Evolutionary conservation across 2,888 invertebrate genomes (phyloP), one percentile per base, ranked within the genome.

Genomic region (Lottia scabra): DNA sequence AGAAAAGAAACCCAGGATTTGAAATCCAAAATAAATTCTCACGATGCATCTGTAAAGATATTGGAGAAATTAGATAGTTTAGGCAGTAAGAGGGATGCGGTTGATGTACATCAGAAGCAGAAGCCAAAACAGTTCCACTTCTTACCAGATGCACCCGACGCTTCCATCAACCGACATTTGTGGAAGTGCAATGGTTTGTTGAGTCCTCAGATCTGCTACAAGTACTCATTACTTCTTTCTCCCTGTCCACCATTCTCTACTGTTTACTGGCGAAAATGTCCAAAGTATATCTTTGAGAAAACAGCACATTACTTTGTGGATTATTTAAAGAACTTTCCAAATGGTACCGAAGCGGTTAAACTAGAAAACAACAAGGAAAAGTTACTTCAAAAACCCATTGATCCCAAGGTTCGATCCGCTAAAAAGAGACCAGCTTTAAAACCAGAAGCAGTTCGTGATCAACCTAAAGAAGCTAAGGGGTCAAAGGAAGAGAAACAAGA

Each of bases 1-100:
- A 76, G 72, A 19, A 70, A 79, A 46, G 79, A 83, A 71, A 77
- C 80, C 15, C 63, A 73, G 8, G 67, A 74, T 4, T 68, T 72
- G 10, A 75, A 71, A 43, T 44, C 67, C 3, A 67, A 71, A 23
- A 23, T 76, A n/a, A 74, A 73, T n/a, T 44, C 68, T 6, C 44
- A 65, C 23, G 67, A 68, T 46, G 65, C 27, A 16, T 79, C 62
- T 73, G 72, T 56, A 65, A 73, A 72, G 62, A 71, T 78, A 46
- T 66, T 74, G 46, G 65, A 77, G 63, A 38, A 78, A 15, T 65
- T 80, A 43, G 69, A 77, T 63, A 63, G 74, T 66, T 23, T 80
- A 19, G 69, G 68, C 12, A 65, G 71, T 23, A 56, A 56, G 19
- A 56, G 23, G 56, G 12, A 19, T 16, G 16, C 43, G 2, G 56